Evolutionary conservation across 2,797 vertebrate species (phyloP), one percentile per base, ranked within the genome.

Genomic region (Phalloptychus januarius): DNA sequence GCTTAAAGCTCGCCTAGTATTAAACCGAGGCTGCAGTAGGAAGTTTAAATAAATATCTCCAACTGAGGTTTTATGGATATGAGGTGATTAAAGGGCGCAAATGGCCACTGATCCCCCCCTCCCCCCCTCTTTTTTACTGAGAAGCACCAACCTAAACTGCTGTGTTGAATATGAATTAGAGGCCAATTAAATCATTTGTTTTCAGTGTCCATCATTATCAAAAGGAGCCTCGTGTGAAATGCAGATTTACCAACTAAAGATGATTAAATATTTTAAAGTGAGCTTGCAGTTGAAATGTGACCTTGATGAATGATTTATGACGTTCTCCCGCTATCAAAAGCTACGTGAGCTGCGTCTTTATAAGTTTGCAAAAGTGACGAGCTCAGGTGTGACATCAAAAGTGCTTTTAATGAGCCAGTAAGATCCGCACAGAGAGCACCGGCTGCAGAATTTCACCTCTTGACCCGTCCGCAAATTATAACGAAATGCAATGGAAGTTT

Each of bases 391-490:
- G 38, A 76, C 40, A 73, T 38, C 58, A 56, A 67, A 63, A 77
- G 54, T n/a, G 20, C 50, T 74, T 31, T 56, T 85, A 87, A 87
- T 80, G 82, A 87, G 77, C 10, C 11, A 46, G 69, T 72, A 46
- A 77, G 58, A 63, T 83, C 76, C 44, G 46, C 48, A 61, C 50
- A 23, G 25, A 3, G 28, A 52, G 46, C 56, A 54, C 42, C 74
- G 38, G 36, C 18, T 15, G 46, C 33, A 48, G 7, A 71, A 76
- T 79, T 76, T 78, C 79, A 85, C 78, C 84, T 58, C 48, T 13
- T 91, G 89, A 93, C 88, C 90, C 61, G 3, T 77, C 83, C 79
- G 72, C 81, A 87, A 93, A 90, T 86, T 25, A 85, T 3, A 75
- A 76, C 76, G 63, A 48, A 75, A 83, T 83, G 63, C 69, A 79